Base-by-base conservation (phyloP, 2,888 invertebrate species). In the Hirtodrosophila alboralis region DNA sequence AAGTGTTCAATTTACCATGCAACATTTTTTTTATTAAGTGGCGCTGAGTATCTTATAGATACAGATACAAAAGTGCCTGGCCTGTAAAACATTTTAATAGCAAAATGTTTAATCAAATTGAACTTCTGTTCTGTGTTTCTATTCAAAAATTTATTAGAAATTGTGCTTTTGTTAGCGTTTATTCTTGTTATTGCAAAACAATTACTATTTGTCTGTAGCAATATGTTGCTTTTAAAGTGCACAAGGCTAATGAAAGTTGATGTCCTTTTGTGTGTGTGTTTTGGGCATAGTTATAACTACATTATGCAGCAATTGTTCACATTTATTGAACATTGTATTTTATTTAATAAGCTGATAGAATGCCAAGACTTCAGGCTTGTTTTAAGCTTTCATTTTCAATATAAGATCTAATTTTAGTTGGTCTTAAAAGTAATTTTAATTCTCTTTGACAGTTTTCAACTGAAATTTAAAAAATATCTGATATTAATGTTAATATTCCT, bases 1-100 rank as follows among this genome's bases (percentile, higher is more conserved):
- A 41, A 61, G 38, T 58, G 47, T 63, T 65, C 57, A 68, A 72
- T 64, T 78, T 68, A 59, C 53, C 49, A 31, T 41, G 48, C 37
- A 37, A 43, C 36, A 47, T 36, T 33, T 31, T 56, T 51, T 70
- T 49, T 37, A 12, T 16, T 33, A 36, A 70, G 21, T 48, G n/a
- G n/a, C n/a, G n/a, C n/a, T n/a, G n/a, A 23, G 30, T 36, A 28
- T 31, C 10, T 4, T 18, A 18, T 18, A 18, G 1, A 18, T 18
- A 6, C 1, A 23, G 8, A 12, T 12, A 44, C 7, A 38, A 12
- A 21, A 31, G 10, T n/a, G n/a, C n/a, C n/a, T n/a, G 30, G 8
- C 10, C 9, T 10, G 5, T 26, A 37, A n/a, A 26, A 13, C 28
- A 69, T 41, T 62, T 49, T 23, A n/a, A n/a, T n/a, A n/a, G n/a